phyloP scores from a whole-genome alignment of 2,797 vertebrate species.

The Lutra lutra region DNA sequence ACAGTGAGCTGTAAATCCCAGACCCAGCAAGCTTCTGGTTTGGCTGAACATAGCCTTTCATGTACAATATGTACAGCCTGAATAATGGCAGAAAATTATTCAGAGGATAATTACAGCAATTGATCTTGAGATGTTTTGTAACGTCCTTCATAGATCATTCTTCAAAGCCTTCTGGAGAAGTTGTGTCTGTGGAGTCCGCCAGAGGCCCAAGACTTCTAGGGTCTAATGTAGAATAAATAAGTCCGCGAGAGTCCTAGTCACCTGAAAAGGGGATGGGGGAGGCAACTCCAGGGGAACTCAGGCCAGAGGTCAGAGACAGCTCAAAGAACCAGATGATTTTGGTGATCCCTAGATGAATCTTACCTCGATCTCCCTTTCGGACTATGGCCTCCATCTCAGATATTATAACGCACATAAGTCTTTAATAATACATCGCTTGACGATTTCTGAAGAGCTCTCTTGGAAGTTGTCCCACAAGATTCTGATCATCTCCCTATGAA shows the following conservation, averaged over 20 bases:
- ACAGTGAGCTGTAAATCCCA: conserved; percentile 77
- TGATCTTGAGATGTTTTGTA: conserved; percentile 82
- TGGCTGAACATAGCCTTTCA: conserved; percentile 75
- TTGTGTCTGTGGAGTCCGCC: not conserved
- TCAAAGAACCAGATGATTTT: not conserved
- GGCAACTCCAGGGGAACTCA: not conserved
- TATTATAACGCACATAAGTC: not conserved
- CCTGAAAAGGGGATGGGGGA: not conserved
- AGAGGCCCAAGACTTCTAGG: conserved; percentile 53
- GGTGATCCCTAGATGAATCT: not conserved
- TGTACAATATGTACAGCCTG: conserved; percentile 72
- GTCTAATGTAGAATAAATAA: conserved; percentile 2
- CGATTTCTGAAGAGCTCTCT: not conserved
- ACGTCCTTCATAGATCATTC: conserved; percentile 57
- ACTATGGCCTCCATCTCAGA: not conserved
- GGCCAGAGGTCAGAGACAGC: not conserved
- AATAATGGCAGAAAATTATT: conserved; percentile 78
- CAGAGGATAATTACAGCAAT: conserved; percentile 79
- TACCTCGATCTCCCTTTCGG: not conserved
- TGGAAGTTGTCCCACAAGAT: not conserved
- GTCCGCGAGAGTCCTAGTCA: not conserved
- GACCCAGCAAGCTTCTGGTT: conserved; percentile 73
- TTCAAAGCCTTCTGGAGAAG: conserved; percentile 74
- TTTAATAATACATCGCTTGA: not conserved
- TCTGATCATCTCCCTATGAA: not conserved